Percentiles rank a stretch among this genome's conserved stretches.
phyloP scores from a whole-genome alignment of 2,113 vertebrate species.

The Zosterops hypoxanthus region DNA sequence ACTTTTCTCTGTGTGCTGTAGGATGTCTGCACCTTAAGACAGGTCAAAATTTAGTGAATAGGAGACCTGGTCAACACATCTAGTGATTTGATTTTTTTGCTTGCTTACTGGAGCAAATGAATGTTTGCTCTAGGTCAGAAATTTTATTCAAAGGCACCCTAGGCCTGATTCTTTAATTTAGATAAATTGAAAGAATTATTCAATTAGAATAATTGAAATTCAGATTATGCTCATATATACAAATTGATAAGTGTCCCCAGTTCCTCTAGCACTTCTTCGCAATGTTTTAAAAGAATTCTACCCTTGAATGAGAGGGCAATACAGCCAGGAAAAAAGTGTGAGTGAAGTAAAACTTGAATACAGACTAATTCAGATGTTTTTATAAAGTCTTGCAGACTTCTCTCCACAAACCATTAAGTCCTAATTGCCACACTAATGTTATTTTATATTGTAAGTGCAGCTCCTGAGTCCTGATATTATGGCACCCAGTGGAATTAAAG shows the following conservation, averaged over 20 bases:
- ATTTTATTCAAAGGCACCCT: not conserved
- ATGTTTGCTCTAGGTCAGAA: not conserved
- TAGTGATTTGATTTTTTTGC: not conserved
- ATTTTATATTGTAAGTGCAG: conserved; percentile 61
- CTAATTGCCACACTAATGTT: conserved; percentile 69
- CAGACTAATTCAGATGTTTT: conserved; percentile 41
- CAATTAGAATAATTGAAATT: not conserved
- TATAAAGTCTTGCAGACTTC: conserved; percentile 54
- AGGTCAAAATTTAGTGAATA: not conserved
- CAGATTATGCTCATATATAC: not conserved
- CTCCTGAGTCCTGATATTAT: not conserved
- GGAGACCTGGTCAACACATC: not conserved
- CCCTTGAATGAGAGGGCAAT: not conserved
- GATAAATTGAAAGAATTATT: not conserved
- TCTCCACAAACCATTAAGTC: conserved; percentile 57
- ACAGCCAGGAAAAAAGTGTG: not conserved
- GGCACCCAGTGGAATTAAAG: conserved; percentile 48
- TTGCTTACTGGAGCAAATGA: not conserved
- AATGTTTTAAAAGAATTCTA: not conserved
- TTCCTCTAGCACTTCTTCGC: not conserved
- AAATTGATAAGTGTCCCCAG: not conserved
- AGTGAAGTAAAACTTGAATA: conserved; percentile 14
- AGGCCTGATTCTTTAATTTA: not conserved
- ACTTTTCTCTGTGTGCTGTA: not conserved
- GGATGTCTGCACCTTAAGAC: not conserved